These are phyloP conservation scores for Argya squamiceps DNA, from an alignment of 2,797 vertebrate genomes.

Conservation along the genomic window DNA sequence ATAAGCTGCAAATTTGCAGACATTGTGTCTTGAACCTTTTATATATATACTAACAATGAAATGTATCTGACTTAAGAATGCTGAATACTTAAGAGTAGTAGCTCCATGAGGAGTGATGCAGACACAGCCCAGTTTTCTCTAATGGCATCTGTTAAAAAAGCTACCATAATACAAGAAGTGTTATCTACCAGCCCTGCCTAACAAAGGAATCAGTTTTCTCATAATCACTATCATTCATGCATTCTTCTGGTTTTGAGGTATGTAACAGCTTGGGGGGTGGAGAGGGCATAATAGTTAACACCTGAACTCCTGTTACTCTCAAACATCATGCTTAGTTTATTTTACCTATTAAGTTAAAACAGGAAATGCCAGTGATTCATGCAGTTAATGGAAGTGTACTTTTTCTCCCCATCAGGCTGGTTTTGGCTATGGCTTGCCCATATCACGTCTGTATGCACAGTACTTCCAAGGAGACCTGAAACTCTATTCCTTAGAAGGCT, in stretches of 20 bases:
- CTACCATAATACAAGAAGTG: neutral
- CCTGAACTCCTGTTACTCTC: neutral
- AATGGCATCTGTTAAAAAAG: neutral
- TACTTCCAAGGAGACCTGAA: slow-evolving; percentile 98
- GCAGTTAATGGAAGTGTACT: neutral
- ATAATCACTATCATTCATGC: neutral
- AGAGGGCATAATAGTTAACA: neutral
- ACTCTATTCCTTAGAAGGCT: slow-evolving; percentile 95
- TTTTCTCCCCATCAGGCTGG: slow-evolving; percentile 85
- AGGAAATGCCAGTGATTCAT: neutral
- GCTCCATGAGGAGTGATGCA: neutral
- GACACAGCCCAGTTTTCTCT: neutral
- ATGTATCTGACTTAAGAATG: neutral
- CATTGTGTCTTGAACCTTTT: neutral
- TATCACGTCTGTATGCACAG: slow-evolving; percentile 94
- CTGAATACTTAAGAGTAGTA: neutral
- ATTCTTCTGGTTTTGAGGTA: neutral
- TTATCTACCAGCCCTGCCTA: neutral
- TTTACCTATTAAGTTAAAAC: neutral
- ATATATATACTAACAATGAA: neutral
- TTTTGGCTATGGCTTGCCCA: slow-evolving; percentile 95
- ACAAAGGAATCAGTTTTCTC: neutral
- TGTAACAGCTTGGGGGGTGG: neutral
- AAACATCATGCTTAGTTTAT: neutral
- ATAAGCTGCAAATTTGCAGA: neutral